Evolutionary conservation across 2,888 invertebrate genomes (phyloP).

Genomic region (Leptogaster cylindrica): DNA sequence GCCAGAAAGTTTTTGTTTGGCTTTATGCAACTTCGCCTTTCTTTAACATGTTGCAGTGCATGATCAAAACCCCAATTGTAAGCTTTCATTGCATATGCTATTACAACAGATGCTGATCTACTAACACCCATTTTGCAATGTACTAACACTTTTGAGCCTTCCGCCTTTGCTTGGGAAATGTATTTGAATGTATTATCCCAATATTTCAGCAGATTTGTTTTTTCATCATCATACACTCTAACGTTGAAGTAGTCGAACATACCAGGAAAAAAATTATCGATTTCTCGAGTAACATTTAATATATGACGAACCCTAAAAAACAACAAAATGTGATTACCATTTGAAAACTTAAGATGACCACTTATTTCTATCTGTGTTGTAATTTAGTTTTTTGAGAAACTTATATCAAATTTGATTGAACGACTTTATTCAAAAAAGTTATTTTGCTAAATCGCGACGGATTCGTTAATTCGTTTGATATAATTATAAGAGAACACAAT

Average conservation of each 20-base stretch:
- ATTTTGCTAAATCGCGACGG: no score
- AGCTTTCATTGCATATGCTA: slow-evolving; percentile 98
- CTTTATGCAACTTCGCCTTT: slow-evolving; percentile 90
- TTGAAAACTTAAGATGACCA: no score
- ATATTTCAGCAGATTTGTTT: slow-evolving; percentile 93
- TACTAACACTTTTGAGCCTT: slow-evolving; percentile 92
- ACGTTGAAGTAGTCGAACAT: slow-evolving; percentile 96
- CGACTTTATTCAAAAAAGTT: no score
- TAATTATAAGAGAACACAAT: no score
- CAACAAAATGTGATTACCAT: slow-evolving; percentile 42
- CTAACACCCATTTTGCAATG: slow-evolving; percentile 99
- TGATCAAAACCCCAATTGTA: slow-evolving; percentile 91
- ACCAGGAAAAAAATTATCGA: slow-evolving; percentile 99
- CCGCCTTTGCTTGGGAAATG: slow-evolving; percentile 88
- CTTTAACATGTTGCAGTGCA: slow-evolving; percentile 88
- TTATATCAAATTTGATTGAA: no score
- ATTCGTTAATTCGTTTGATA: no score
- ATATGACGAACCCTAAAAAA: slow-evolving; percentile 88
- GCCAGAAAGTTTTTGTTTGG: slow-evolving; percentile 94
- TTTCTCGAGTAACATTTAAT: slow-evolving; percentile 96
- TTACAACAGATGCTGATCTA: slow-evolving; percentile 96
- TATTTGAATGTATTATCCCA: slow-evolving; percentile 99
- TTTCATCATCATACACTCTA: slow-evolving; percentile 95
- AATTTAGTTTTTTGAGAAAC: no score
- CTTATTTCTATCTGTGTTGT: no score